These are phyloP conservation scores for Orcinus orca DNA, from an alignment of 2,113 vertebrate species.

Conservation along the genomic window DNA sequence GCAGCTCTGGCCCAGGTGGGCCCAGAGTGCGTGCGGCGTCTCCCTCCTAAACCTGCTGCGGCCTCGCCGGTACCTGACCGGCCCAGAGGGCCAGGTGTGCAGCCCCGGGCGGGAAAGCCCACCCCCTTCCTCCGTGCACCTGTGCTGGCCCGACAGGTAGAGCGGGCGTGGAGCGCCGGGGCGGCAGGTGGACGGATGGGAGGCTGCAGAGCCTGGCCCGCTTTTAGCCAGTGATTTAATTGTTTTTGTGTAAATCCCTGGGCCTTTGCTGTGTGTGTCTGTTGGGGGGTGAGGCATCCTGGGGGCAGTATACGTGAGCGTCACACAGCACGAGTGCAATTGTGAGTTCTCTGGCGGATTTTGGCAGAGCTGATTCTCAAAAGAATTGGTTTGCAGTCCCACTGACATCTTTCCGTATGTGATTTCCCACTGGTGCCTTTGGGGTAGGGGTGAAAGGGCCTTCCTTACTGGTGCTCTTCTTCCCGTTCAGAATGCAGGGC, in stretches of 20 bases:
- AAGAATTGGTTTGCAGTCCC: conserved; percentile 47
- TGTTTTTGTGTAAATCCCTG: background rate
- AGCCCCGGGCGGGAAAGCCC: too few species aligned
- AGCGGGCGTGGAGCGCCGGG: background rate
- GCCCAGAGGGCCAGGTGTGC: too few species aligned
- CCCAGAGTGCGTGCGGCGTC: background rate
- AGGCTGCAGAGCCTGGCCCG: background rate
- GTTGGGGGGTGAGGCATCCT: background rate
- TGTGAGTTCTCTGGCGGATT: conserved; percentile 40
- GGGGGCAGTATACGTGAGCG: background rate
- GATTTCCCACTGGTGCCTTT: conserved; percentile 39
- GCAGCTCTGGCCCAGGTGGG: background rate
- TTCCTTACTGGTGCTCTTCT: conserved; percentile 41
- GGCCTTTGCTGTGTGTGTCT: background rate
- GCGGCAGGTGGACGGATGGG: too few species aligned
- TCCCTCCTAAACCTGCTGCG: rapidly evolving
- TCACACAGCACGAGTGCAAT: conserved; percentile 48
- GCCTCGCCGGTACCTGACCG: background rate
- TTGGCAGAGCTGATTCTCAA: conserved; percentile 48
- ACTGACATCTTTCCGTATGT: conserved; percentile 40
- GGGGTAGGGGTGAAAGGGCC: background rate
- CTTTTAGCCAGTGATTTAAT: background rate
- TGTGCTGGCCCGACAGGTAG: background rate
- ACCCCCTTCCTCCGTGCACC: too few species aligned
- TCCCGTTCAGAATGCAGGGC: conserved; percentile 48